Evolutionary conservation across 2,113 vertebrate species (phyloP).

Genomic region (Tachysurus vachellii): DNA sequence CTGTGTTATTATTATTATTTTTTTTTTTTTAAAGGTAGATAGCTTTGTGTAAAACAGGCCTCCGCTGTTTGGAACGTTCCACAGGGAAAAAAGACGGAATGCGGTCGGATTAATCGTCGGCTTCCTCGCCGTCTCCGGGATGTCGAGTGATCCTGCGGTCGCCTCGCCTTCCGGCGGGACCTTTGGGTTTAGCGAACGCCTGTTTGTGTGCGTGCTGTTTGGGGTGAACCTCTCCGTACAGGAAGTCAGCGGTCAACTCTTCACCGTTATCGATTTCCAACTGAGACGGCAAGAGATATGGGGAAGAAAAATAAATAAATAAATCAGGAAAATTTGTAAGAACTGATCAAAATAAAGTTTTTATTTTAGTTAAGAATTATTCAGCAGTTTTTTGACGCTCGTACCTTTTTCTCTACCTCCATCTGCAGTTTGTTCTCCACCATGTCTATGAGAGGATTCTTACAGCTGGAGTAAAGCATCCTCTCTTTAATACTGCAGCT

Average conservation of each 20-base stretch:
- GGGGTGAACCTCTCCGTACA: conserved; percentile 96
- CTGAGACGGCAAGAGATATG: conserved; percentile 62
- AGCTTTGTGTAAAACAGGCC: conserved; percentile 57
- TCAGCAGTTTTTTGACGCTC: neutral
- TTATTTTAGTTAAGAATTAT: neutral
- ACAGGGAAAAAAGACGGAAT: conserved; percentile 27
- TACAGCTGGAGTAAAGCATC: conserved; percentile 98
- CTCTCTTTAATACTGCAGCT: conserved; percentile 93
- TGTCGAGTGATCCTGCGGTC: conserved; percentile 86
- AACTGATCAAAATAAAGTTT: neutral
- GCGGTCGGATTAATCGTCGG: conserved; percentile 64
- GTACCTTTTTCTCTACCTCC: conserved; percentile 89
- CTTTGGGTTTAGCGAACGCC: conserved; percentile 93
- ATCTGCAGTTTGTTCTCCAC: conserved; percentile 84
- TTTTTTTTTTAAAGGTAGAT: conserved; percentile 51
- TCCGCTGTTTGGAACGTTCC: conserved; percentile 67
- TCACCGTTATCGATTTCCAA: conserved; percentile 95
- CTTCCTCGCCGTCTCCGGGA: conserved; percentile 80
- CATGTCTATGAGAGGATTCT: conserved; percentile 87
- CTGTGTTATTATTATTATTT: neutral
- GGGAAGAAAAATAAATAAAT: no score
- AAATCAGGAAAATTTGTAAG: neutral
- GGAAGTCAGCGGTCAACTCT: conserved; percentile 89
- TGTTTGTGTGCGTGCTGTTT: conserved; percentile 96
- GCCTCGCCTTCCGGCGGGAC: conserved; percentile 89